phyloP scores from a whole-genome alignment of 2,797 vertebrate species.

The Threskiornis aethiopicus region DNA sequence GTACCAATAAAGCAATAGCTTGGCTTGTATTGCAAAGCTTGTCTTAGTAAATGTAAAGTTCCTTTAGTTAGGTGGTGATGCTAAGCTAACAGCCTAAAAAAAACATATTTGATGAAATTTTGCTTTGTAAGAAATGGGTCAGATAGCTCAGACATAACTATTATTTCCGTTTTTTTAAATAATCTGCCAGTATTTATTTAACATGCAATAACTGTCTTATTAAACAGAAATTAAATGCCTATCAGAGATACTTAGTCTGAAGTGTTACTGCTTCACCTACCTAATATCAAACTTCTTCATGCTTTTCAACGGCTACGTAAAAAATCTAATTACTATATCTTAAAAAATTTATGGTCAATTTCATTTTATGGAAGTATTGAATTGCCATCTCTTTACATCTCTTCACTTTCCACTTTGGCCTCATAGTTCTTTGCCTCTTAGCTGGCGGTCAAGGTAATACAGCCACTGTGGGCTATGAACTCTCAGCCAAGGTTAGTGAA shows the following conservation, averaged over 20 bases:
- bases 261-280: background rate
- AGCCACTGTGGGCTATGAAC: background rate
- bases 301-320: background rate
- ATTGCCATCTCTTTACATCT: background rate
- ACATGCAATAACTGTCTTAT: background rate
- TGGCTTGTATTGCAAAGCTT: background rate
- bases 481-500: background rate
- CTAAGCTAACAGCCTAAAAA: background rate
- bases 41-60: background rate
- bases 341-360: background rate
- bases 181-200: slow-evolving; percentile 18
- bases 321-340: background rate
- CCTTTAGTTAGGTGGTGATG: background rate
- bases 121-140: background rate
- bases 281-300: background rate
- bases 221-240: background rate
- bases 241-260: background rate
- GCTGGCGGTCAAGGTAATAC: background rate
- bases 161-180: background rate
- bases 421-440: background rate
- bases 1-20: background rate
- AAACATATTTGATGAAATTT: background rate
- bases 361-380: background rate
- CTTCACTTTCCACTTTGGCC: background rate
- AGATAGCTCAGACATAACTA: background rate